Percentiles rank a stretch among this genome's conserved stretches.
Evolutionary conservation across 2,797 vertebrate species (phyloP).

Genomic region (Helarctos malayanus): DNA sequence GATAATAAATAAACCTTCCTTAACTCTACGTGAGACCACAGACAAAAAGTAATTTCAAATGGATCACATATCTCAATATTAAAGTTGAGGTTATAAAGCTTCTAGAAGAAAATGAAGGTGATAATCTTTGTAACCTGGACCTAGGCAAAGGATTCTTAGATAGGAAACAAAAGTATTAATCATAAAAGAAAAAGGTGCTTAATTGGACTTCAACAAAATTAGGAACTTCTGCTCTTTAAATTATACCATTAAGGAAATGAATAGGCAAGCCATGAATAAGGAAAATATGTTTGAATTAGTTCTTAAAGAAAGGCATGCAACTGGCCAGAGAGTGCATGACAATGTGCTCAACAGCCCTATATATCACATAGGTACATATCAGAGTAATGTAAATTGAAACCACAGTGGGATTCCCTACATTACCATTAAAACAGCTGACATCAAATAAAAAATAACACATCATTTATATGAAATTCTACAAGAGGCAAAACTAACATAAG

Average conservation of each 20-base stretch:
- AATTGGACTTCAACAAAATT: neutral
- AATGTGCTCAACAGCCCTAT: neutral
- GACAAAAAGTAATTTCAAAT: constrained; percentile 26
- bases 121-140: neutral
- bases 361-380: neutral
- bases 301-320: neutral
- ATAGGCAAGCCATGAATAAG: neutral
- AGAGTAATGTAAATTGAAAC: constrained; percentile 33
- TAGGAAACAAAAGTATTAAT: neutral
- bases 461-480: neutral
- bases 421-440: neutral
- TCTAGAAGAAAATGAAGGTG: neutral
- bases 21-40: neutral
- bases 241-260: constrained; percentile 6
- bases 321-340: neutral
- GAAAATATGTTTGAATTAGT: neutral
- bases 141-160: neutral
- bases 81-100: constrained; percentile 3
- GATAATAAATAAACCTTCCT: constrained; percentile 30
- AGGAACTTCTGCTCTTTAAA: constrained; percentile 38
- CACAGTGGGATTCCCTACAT: neutral
- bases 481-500: neutral
- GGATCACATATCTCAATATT: neutral
- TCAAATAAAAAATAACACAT: constrained; percentile 26
- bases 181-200: neutral